Conservation (phyloP, 1,140 invertebrate species). For the Megalopta genalis region DNA sequence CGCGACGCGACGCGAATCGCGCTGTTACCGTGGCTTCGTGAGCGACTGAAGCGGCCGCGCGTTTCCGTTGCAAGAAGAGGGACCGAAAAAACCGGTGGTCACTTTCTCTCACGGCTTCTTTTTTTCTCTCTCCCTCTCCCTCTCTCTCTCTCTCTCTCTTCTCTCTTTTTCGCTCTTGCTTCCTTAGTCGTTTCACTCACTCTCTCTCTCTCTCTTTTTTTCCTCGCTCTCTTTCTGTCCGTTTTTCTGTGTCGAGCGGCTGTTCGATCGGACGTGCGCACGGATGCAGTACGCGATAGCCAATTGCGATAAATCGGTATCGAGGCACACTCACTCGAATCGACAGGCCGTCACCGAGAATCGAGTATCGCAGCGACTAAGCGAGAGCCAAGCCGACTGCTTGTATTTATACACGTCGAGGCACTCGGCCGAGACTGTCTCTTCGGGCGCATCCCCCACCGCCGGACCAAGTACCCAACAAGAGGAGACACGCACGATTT, state of each 20-base stretch:
- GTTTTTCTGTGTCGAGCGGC: not conserved
- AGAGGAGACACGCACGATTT: slow-evolving; percentile 45
- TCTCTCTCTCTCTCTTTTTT: not conserved
- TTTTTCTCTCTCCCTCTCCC: slow-evolving; percentile 5
- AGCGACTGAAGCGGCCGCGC: not conserved
- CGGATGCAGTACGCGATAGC: not conserved
- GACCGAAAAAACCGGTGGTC: not conserved
- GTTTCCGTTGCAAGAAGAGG: not conserved
- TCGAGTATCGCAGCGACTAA: slow-evolving; percentile 71
- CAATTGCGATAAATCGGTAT: slow-evolving; percentile 28
- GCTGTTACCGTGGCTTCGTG: not conserved
- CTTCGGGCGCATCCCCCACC: slow-evolving; percentile 60
- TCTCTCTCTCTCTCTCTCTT: not conserved
- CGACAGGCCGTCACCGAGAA: slow-evolving; percentile 56
- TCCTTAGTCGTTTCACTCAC: not conserved
- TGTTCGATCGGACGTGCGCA: no score
- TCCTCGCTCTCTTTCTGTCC: not conserved
- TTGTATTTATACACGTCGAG: slow-evolving; percentile 77
- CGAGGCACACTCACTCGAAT: slow-evolving; percentile 40
- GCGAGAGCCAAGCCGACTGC: slow-evolving; percentile 68
- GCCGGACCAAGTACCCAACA: slow-evolving; percentile 26
- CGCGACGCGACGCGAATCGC: not conserved
- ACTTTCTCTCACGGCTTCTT: slow-evolving; percentile 23
- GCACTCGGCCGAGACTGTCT: slow-evolving; percentile 50
- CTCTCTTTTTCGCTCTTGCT: not conserved